These are phyloP conservation scores for Scaptomyza montana DNA, from an alignment of 1,140 invertebrate genomes.

Conservation along the genomic window DNA sequence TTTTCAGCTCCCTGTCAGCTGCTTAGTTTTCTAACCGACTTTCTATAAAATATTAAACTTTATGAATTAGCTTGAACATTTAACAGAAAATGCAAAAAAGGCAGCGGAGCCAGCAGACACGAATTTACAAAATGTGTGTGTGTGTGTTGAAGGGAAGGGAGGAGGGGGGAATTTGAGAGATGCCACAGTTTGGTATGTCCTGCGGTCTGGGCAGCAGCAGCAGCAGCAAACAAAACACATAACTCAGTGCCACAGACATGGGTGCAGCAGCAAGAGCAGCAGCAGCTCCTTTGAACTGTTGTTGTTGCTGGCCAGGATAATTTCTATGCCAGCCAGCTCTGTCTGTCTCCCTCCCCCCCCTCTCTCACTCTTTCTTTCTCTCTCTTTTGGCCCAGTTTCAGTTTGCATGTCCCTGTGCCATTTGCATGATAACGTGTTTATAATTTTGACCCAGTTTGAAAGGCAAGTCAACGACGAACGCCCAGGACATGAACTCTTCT, in stretches of 20 bases:
- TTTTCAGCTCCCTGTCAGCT: too few species aligned
- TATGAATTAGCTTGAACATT: too few species aligned
- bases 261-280: not conserved
- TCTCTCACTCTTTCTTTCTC: not conserved
- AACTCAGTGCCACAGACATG: conserved; percentile 34
- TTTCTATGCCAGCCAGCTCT: conserved; percentile 56
- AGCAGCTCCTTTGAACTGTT: conserved; percentile 41
- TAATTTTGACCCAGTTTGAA: conserved; percentile 78
- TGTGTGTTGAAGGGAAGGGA: too few species aligned
- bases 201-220: conserved; percentile 21
- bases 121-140: too few species aligned
- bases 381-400: conserved; percentile 11
- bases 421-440: conserved; percentile 81
- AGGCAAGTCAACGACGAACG: conserved; percentile 25
- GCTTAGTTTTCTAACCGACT: too few species aligned
- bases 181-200: conserved; percentile 51
- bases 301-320: conserved; percentile 60
- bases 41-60: too few species aligned
- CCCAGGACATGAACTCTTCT: conserved; percentile 24
- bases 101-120: too few species aligned
- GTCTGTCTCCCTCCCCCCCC: not conserved
- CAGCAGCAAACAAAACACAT: conserved; percentile 23
- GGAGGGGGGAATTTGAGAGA: conserved; percentile 3
- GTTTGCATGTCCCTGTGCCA: conserved; percentile 60
- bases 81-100: too few species aligned